Evolutionary conservation across 2,797 vertebrate species (phyloP), one percentile per base, ranked within the genome.

Genomic region (Poecilia picta): DNA sequence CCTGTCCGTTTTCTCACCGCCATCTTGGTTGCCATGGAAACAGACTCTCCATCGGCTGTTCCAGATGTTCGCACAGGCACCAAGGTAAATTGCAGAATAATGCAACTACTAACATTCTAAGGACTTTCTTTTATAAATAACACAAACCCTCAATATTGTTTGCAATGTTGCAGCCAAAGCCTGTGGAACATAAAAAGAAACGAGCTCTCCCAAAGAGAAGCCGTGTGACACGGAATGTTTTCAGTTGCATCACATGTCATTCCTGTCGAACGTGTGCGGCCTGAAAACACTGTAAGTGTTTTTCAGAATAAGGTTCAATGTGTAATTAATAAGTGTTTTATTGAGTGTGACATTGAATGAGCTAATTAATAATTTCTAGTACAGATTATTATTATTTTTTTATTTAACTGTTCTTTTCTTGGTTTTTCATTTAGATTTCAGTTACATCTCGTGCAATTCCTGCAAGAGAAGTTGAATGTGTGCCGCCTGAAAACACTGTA

Each of bases 401-500:
- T 33, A 33, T 33, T 33, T 28, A 13, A n/a, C 1, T 57, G 4
- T n/a, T n/a, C 1, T 28, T 28, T 57, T 57, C 3, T 57, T 5
- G 0, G 12, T 12, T 57, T 57, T n/a, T 57, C 3, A 11, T n/a
- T 13, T 57, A 57, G 25, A 25, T 5, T 13, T 57, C 53, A 57
- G 6, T 10, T 18, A 2, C 4, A 57, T 7, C 25, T 0, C 0
- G 0, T n/a, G 4, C 0, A 5, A 57, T 10, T 57, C 25, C 10
- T 57, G 20, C 3, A 6, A 11, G 2, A 1, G 4, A 3, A n/a
- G 25, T 12, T 1, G 25, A n/a, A n/a, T 10, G 4, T 57, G 25
- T 13, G 1, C 8, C 53, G 1, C 8, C 53, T 57, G 6, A 57
- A 6, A 28, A 57, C 2, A 57, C 8, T 8, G 18, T 5, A n/a